Percentiles rank a stretch among this genome's conserved stretches.
Conservation (phyloP, 2,113 vertebrate genomes). For the Galemys pyrenaicus region DNA sequence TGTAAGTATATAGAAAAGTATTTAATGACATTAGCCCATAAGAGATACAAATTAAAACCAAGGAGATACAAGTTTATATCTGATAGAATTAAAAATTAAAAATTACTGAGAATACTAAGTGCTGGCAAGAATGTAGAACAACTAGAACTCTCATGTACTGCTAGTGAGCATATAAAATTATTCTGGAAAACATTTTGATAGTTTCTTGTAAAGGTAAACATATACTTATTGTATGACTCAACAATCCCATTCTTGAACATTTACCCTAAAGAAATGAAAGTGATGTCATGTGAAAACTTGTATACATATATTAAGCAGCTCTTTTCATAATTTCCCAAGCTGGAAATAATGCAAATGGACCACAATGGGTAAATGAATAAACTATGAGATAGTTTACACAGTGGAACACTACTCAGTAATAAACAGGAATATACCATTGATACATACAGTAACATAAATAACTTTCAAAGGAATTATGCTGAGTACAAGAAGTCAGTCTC, state of each 20-base stretch:
- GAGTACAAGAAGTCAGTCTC: neutral
- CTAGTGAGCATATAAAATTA: neutral
- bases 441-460: neutral
- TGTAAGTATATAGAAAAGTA: neutral
- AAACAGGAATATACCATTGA: neutral
- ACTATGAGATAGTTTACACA: neutral
- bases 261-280: neutral
- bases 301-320: neutral
- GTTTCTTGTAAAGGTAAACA: neutral
- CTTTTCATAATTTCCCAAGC: neutral
- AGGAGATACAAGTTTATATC: neutral
- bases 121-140: neutral
- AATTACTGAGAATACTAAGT: neutral
- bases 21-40: neutral
- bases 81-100: conserved; percentile 1
- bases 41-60: conserved; percentile 8
- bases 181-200: neutral
- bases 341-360: neutral
- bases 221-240: neutral
- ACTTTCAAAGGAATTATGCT: neutral
- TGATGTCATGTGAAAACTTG: neutral
- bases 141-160: neutral
- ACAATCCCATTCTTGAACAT: neutral
- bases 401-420: neutral
- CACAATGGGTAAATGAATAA: neutral